Conservation (phyloP, 2,113 vertebrate species). For the Labrus mixtus region DNA sequence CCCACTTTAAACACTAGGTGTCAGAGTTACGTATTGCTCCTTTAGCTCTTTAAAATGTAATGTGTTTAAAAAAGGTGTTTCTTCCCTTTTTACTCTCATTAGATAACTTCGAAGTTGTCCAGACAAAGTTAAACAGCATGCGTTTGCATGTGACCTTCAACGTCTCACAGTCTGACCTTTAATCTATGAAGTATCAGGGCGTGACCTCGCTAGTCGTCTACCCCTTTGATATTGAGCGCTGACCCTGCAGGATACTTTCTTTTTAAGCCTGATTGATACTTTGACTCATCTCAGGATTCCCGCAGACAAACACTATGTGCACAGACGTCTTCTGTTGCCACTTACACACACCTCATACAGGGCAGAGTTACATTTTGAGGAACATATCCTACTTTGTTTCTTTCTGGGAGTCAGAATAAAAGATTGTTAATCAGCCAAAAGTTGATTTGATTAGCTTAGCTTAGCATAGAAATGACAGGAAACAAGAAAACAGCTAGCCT, state of each 20-base stretch:
- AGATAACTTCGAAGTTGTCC: too few species aligned
- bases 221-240: background rate
- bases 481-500: background rate
- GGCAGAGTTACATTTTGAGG: background rate
- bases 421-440: background rate
- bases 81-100: background rate
- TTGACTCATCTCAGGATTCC: background rate
- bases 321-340: too few species aligned
- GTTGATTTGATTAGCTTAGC: background rate
- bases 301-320: too few species aligned
- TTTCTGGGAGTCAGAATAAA: background rate
- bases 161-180: background rate
- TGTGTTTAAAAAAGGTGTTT: too few species aligned
- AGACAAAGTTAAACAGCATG: background rate
- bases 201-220: background rate
- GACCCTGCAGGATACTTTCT: background rate
- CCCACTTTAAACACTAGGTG: too few species aligned
- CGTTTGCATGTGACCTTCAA: background rate
- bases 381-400: background rate
- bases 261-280: background rate
- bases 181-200: background rate
- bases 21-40: too few species aligned
- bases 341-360: background rate
- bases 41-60: too few species aligned
- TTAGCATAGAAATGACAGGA: background rate